phyloP scores from a whole-genome alignment of 1,140 invertebrate genomes.

The Notospermus geniculatus region DNA sequence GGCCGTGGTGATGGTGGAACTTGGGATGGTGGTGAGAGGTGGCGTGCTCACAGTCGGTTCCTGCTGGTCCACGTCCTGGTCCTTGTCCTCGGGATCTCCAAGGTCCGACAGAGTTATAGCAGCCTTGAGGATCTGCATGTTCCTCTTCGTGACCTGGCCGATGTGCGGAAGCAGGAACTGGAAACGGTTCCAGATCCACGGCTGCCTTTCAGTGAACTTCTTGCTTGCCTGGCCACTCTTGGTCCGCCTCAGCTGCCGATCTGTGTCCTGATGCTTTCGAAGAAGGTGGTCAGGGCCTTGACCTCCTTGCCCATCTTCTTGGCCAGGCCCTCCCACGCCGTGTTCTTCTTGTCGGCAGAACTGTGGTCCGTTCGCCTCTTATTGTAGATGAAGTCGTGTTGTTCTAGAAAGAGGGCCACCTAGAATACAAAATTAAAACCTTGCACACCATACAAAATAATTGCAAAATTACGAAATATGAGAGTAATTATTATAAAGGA shows the following conservation, averaged over 20 bases:
- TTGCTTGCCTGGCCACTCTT: background rate
- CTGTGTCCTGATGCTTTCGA: slow-evolving; percentile 1
- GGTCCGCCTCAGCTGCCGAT: background rate
- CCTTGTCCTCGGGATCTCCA: too few relatives aligned
- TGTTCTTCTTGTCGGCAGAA: background rate
- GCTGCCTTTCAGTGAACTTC: background rate
- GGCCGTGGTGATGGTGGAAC: background rate
- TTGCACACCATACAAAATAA: too few relatives aligned
- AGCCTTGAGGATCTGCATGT: too few relatives aligned
- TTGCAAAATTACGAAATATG: too few relatives aligned
- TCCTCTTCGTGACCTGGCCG: background rate
- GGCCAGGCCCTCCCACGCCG: background rate
- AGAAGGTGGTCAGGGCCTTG: slow-evolving; percentile 1
- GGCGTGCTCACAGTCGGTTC: too few relatives aligned
- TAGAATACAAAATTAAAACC: too few relatives aligned
- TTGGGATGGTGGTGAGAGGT: background rate
- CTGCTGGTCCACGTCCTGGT: too few relatives aligned
- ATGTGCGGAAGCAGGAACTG: background rate
- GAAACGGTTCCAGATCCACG: background rate
- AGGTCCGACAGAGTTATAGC: too few relatives aligned
- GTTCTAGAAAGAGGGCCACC: background rate
- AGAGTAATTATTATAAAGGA: too few relatives aligned
- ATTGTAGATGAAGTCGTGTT: slow-evolving; percentile 3
- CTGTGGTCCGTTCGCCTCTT: slow-evolving; percentile 2
- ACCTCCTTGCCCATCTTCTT: slow-evolving; percentile 1